Conservation (phyloP, 2,797 vertebrate species). For the Champsocephalus gunnari region DNA sequence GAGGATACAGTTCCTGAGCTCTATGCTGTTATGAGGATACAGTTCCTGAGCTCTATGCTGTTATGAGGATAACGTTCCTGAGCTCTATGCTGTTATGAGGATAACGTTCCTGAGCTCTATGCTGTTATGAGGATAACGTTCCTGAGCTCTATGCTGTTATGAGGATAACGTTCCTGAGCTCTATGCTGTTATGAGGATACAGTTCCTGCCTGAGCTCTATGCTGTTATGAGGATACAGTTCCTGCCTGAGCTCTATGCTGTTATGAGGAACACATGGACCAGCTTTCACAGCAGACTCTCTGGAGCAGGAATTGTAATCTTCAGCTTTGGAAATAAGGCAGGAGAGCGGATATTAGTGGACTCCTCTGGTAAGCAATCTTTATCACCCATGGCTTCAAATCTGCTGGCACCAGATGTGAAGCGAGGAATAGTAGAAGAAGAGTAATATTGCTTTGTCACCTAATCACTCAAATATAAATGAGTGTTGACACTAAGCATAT, state of each 20-base stretch:
- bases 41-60: too few relatives aligned
- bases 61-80: too few relatives aligned
- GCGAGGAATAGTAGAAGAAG: background rate
- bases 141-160: too few relatives aligned
- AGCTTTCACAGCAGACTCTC: background rate
- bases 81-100: too few relatives aligned
- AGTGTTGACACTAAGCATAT: background rate
- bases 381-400: constrained; percentile 5
- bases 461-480: background rate
- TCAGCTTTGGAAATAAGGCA: constrained; percentile 14
- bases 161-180: too few relatives aligned
- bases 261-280: background rate
- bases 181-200: too few relatives aligned
- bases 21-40: too few relatives aligned
- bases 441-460: background rate
- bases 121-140: too few relatives aligned
- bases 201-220: too few relatives aligned
- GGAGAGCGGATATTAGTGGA: constrained; percentile 7
- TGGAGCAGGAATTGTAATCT: background rate
- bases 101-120: too few relatives aligned
- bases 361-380: constrained; percentile 8
- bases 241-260: background rate
- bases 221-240: too few relatives aligned
- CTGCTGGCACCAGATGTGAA: constrained; percentile 2
- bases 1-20: too few relatives aligned